Percentiles rank a stretch among this genome's conserved stretches.
These are phyloP conservation scores for Thereva unica DNA, from an alignment of 2,888 invertebrate species.

Conservation along the genomic window DNA sequence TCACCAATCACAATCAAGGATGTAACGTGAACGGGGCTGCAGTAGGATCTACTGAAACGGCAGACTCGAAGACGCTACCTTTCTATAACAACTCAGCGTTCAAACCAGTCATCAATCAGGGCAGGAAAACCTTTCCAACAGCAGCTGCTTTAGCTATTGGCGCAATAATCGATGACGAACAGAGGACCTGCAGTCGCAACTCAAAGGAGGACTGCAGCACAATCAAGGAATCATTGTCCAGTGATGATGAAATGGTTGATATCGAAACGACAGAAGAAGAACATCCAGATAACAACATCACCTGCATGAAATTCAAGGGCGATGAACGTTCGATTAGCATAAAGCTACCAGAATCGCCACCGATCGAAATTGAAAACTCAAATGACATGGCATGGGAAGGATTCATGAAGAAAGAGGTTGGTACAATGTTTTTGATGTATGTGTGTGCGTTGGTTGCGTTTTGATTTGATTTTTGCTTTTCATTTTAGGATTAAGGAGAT, in stretches of 20 bases:
- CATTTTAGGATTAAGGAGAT: too few species aligned
- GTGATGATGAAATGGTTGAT: slow-evolving; percentile 82
- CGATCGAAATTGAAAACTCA: slow-evolving; percentile 33
- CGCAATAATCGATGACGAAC: slow-evolving; percentile 46
- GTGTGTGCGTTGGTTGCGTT: background rate
- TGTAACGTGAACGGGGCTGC: too few species aligned
- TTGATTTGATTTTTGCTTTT: slow-evolving; percentile 6
- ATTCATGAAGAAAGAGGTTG: slow-evolving; percentile 37
- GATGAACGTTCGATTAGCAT: background rate
- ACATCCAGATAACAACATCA: slow-evolving; percentile 15
- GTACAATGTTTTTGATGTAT: slow-evolving; percentile 3
- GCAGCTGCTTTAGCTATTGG: slow-evolving; percentile 45
- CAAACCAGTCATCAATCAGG: slow-evolving; percentile 46
- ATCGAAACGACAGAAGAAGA: slow-evolving; percentile 87
- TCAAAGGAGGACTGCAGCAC: slow-evolving; percentile 52
- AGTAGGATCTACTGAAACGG: background rate
- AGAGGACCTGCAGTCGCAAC: slow-evolving; percentile 48
- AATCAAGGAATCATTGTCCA: slow-evolving; percentile 52
- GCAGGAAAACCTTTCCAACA: slow-evolving; percentile 9
- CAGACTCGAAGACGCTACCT: background rate
- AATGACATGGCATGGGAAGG: slow-evolving; percentile 36
- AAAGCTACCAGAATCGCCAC: slow-evolving; percentile 29
- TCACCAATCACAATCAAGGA: background rate
- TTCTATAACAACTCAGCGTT: slow-evolving; percentile 48
- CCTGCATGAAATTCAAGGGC: background rate